Evolutionary conservation across 2,113 vertebrate genomes (phyloP).

Genomic region (Corvus moneduloides): DNA sequence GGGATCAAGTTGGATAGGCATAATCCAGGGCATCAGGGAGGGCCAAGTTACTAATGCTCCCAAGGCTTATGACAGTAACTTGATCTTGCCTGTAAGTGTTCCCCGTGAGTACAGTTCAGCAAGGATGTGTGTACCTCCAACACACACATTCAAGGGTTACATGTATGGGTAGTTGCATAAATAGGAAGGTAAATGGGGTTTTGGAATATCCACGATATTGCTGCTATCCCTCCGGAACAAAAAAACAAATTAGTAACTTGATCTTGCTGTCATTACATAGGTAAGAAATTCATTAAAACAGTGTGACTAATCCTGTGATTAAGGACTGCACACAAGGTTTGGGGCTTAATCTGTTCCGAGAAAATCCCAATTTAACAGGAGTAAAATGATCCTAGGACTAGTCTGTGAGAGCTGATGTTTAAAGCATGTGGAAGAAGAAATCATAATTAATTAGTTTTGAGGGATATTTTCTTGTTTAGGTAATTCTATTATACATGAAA

Average conservation of each 20-base stretch:
- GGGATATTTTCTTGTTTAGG: neutral
- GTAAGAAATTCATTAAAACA: neutral
- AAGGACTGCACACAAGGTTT: neutral
- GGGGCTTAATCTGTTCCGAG: neutral
- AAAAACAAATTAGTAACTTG: neutral
- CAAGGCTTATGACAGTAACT: fast-evolving
- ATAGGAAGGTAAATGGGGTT: neutral
- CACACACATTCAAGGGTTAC: neutral
- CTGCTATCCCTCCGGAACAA: neutral
- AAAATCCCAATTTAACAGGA: conserved; percentile 10
- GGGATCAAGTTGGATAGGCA: neutral
- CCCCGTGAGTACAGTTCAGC: fast-evolving
- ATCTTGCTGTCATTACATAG: neutral
- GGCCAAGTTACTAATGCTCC: neutral
- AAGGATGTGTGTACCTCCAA: fast-evolving
- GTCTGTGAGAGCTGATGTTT: neutral
- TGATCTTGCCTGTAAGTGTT: neutral
- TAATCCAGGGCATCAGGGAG: neutral
- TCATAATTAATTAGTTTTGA: neutral
- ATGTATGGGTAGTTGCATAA: neutral
- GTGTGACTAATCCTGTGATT: neutral
- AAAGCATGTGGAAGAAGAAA: neutral
- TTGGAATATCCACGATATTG: neutral
- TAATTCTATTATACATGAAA: neutral
- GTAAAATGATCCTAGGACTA: neutral